phyloP scores from a whole-genome alignment of 2,888 invertebrate species.

The Pterostichus madidus region DNA sequence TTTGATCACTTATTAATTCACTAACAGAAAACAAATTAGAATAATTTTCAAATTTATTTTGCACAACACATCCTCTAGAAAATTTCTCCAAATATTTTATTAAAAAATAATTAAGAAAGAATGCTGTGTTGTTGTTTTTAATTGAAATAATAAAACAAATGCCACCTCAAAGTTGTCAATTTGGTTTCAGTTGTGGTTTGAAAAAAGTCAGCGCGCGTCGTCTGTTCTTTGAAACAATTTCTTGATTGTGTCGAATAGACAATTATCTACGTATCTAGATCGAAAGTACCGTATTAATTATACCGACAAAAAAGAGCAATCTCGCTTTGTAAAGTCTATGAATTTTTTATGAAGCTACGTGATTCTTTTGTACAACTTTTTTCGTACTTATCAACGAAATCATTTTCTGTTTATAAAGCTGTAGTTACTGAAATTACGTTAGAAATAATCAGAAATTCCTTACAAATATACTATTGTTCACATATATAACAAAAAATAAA shows the following conservation, averaged over 20 bases:
- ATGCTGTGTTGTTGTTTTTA: no score
- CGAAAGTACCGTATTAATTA: slow-evolving; percentile 63
- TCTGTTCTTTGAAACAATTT: slow-evolving; percentile 56
- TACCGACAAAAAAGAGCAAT: slow-evolving; percentile 52
- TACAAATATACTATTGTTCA: no score
- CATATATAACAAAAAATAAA: no score
- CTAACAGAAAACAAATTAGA: not conserved
- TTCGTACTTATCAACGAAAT: slow-evolving; percentile 32
- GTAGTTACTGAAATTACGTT: not conserved
- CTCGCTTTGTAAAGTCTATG: slow-evolving; percentile 9
- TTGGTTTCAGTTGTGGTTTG: not conserved
- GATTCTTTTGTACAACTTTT: slow-evolving; percentile 24
- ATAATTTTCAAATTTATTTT: slow-evolving; percentile 14
- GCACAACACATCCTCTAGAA: not conserved
- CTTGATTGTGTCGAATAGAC: slow-evolving; percentile 38
- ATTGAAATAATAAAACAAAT: no score
- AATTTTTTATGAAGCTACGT: slow-evolving; percentile 18
- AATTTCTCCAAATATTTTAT: not conserved
- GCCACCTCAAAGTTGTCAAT: no score
- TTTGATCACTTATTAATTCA: slow-evolving; percentile 31
- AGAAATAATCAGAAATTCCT: not conserved
- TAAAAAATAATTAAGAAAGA: no score
- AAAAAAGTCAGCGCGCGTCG: not conserved
- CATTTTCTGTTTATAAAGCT: not conserved
- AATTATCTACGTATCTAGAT: slow-evolving; percentile 62